Conservation (phyloP, 1,140 invertebrate species). For the Drosophila lowei region DNA sequence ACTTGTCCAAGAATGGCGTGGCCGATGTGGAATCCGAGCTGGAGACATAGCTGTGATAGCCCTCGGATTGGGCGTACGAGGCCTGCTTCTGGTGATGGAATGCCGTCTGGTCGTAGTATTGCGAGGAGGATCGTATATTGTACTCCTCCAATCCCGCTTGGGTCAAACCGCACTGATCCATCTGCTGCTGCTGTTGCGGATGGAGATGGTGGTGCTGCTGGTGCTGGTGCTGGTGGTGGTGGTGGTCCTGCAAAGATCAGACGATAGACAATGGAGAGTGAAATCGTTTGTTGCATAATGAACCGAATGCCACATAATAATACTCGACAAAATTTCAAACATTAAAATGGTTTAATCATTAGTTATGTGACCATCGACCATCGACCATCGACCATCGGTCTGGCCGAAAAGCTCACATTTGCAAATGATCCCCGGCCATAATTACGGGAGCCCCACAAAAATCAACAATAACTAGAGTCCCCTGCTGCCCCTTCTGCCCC, state of each 20-base stretch:
- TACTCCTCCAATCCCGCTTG: slow-evolving; percentile 90
- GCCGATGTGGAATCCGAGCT: slow-evolving; percentile 90
- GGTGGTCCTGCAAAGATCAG: slow-evolving; percentile 58
- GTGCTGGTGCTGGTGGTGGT: slow-evolving; percentile 41
- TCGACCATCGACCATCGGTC: background rate
- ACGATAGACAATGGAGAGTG: slow-evolving; percentile 17
- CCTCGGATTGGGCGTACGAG: slow-evolving; percentile 91
- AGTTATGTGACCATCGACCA: slow-evolving; percentile 54
- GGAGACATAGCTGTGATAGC: slow-evolving; percentile 92
- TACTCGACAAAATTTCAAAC: slow-evolving; percentile 2
- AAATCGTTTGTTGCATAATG: slow-evolving; percentile 49
- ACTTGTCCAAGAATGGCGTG: slow-evolving; percentile 91
- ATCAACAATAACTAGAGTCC: slow-evolving; percentile 25
- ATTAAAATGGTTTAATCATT: slow-evolving; percentile 70
- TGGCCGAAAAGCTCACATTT: slow-evolving; percentile 46
- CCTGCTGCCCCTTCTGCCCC: background rate
- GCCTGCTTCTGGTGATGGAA: slow-evolving; percentile 89
- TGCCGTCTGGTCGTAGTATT: slow-evolving; percentile 84
- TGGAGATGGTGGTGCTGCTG: slow-evolving; percentile 38
- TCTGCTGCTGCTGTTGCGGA: slow-evolving; percentile 25
- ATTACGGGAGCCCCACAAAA: slow-evolving; percentile 41
- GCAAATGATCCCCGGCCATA: slow-evolving; percentile 72
- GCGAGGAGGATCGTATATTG: slow-evolving; percentile 83
- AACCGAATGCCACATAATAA: too few relatives aligned
- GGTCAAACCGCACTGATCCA: slow-evolving; percentile 82